phyloP scores from a whole-genome alignment of 1,140 invertebrate species.

The Drosophila miranda region DNA sequence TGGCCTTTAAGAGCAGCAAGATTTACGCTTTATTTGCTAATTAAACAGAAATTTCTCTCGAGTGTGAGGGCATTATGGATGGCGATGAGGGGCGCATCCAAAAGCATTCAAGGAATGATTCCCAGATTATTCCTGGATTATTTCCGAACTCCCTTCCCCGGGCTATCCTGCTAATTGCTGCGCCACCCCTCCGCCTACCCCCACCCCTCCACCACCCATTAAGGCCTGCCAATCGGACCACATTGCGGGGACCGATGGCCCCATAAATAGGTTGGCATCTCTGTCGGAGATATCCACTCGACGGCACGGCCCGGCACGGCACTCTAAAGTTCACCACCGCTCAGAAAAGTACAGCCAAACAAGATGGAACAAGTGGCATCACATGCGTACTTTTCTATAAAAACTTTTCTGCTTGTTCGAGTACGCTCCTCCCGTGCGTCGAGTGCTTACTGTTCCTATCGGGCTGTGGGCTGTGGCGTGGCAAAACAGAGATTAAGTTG shows the following conservation, averaged over 20 bases:
- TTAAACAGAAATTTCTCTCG: constrained; percentile 55
- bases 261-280: constrained; percentile 10
- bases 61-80: constrained; percentile 1
- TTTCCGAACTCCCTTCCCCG: constrained; percentile 10
- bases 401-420: constrained; percentile 23
- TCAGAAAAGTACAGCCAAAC: constrained; percentile 30
- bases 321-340: constrained; percentile 24
- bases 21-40: constrained; percentile 64
- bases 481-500: constrained; percentile 32
- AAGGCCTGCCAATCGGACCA: constrained; percentile 13
- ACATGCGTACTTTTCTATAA: constrained; percentile 26
- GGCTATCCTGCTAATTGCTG: constrained; percentile 16
- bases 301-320: not conserved
- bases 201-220: not conserved
- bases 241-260: not conserved
- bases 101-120: constrained; percentile 11
- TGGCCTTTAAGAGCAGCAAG: not conserved
- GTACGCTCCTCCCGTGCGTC: constrained; percentile 12
- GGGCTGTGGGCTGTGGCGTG: not conserved
- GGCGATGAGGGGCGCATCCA: not conserved
- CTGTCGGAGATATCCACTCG: not conserved
- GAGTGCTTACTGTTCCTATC: constrained; percentile 39
- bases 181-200: not conserved
- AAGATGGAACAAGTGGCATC: constrained; percentile 31
- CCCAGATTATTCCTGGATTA: constrained; percentile 23